Evolutionary conservation across 1,140 invertebrate genomes (phyloP), one percentile per base, ranked within the genome.

Genomic region (Apolygus lucorum): DNA sequence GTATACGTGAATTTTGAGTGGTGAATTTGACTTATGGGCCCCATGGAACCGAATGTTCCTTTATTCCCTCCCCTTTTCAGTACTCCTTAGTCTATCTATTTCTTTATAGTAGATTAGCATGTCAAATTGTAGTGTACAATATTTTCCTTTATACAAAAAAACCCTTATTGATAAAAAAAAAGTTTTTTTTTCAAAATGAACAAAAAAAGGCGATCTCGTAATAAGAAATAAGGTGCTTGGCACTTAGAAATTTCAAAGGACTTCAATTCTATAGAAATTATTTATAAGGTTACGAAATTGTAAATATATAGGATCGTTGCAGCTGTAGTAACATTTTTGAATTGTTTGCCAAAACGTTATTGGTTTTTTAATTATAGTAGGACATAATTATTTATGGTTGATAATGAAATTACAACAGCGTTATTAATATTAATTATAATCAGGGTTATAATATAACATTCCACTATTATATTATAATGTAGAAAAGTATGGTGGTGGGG

Each of bases 361-460:
- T 59, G 8, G 4, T 59, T 59, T 8, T 59, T 59, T 22, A 17
- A 22, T 24, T 59, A 59, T 24, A 11, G 54, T 13, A 59, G 22
- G 22, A 59, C 34, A 42, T 42, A 17, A 42, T 42, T 42, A 21
- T 59, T 70, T 66, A 59, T 67, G 34, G 26, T 70, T 67, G 67
- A 34, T 67, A 70, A 34, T 26, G 63, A 65, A 28, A 65, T 65
- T 27, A 65, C 28, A 65, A 26, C 63, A 34, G 25, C 28, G 22
- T 28, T 63, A 69, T 17, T 64, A 26, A 70, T 70, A 67, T 54
- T 70, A 49, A 70, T 70, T 52, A 70, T 67, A 34, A 70, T 67
- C 69, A 70, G 69, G 69, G 69, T 70, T 70, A 59, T 59, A 29
- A 28, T 70, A 70, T 67, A 70, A 70, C 69, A 70, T 70, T 70